Percentiles rank a stretch among this genome's conserved stretches.
These are phyloP conservation scores for Microctenopoma stevenorrisi DNA, from an alignment of 2,797 vertebrate species.

Conservation along the genomic window DNA sequence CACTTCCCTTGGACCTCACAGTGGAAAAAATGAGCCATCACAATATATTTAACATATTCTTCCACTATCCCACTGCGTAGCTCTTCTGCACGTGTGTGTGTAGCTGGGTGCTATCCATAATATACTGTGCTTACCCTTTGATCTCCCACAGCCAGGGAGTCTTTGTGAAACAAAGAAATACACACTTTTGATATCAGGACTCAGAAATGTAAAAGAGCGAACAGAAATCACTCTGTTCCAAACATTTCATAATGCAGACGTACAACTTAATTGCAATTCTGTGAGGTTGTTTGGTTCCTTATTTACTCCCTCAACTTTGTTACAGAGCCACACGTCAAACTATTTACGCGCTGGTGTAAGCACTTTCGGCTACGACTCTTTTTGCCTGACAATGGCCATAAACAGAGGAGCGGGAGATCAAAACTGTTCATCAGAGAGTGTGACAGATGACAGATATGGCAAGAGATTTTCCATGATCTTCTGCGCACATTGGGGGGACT, in stretches of 20 bases:
- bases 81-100: constrained; percentile 26
- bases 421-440: constrained; percentile 81
- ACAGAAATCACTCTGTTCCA: constrained; percentile 69
- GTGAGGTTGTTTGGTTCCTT: constrained; percentile 80
- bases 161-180: constrained; percentile 57
- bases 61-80: constrained; percentile 46
- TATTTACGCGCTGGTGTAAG: constrained; percentile 85
- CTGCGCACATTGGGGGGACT: constrained; percentile 43
- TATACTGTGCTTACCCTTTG: constrained; percentile 54
- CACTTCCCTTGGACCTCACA: constrained; percentile 65
- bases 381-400: constrained; percentile 81
- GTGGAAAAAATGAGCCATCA: constrained; percentile 68
- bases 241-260: constrained; percentile 79
- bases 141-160: constrained; percentile 47
- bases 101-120: constrained; percentile 48
- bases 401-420: constrained; percentile 83
- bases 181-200: constrained; percentile 67
- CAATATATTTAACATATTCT: constrained; percentile 64
- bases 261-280: constrained; percentile 74
- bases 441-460: constrained; percentile 84
- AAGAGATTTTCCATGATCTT: constrained; percentile 80
- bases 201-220: constrained; percentile 63
- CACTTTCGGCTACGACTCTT: constrained; percentile 83
- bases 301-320: constrained; percentile 84
- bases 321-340: constrained; percentile 86